These are phyloP conservation scores for Theonella swinhoei DNA, from an alignment of 37 sponge, comb jelly and placozoan genomes.

Conservation along the genomic window DNA sequence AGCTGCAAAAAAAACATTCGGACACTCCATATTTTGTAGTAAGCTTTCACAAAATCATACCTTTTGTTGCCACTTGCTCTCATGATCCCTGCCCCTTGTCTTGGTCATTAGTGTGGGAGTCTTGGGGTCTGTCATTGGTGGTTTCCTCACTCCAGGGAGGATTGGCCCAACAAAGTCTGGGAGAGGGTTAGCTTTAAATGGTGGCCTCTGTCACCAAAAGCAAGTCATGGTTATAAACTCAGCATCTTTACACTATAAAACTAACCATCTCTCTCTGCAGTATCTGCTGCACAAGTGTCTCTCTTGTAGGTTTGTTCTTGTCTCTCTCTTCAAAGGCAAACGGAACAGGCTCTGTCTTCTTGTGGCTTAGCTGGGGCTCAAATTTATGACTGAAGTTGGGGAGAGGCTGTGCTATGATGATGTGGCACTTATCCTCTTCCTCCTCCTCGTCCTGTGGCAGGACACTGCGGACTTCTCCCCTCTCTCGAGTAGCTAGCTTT, in stretches of 20 bases:
- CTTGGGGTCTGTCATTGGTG: constrained; percentile 28
- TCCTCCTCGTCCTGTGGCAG: constrained; percentile 56
- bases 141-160: background rate
- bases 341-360: constrained; percentile 40
- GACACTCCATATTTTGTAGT: background rate
- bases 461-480: constrained; percentile 11
- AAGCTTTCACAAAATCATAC: constrained; percentile 19
- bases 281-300: constrained; percentile 36
- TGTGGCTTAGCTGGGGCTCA: constrained; percentile 44
- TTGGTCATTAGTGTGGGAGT: constrained; percentile 72
- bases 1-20: background rate
- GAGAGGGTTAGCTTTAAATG: constrained; percentile 61
- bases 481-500: constrained; percentile 38
- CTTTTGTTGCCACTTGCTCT: constrained; percentile 47
- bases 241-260: background rate
- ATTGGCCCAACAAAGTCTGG: constrained; percentile 20
- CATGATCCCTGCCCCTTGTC: constrained; percentile 46
- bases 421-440: constrained; percentile 2
- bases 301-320: constrained; percentile 44
- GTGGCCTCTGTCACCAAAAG: constrained; percentile 32
- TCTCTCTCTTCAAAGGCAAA: constrained; percentile 72
- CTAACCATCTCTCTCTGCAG: constrained; percentile 11
- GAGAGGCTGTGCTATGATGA: constrained; percentile 46
- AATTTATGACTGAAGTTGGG: constrained; percentile 52
- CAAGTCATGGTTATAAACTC: background rate